Percentiles rank a stretch among this genome's conserved stretches.
Conservation (phyloP, 2,888 invertebrate genomes). For the Agrenia bidenticulata region DNA sequence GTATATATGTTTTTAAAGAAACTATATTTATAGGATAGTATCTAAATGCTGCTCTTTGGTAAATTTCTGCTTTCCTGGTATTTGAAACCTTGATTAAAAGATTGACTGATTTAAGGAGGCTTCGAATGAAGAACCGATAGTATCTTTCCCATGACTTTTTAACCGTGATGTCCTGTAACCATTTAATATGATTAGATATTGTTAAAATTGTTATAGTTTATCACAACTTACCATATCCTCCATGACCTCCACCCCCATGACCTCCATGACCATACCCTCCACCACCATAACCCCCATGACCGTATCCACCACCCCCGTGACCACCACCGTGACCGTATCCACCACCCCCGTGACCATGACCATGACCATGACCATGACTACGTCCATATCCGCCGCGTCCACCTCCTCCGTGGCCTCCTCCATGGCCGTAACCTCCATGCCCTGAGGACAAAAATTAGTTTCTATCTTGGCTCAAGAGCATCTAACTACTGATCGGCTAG, state of each 20-base stretch:
- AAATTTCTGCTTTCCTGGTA: too few relatives aligned
- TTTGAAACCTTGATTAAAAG: too few relatives aligned
- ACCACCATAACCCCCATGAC: conserved; percentile 5
- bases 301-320: conserved; percentile 7
- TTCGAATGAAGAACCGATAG: too few relatives aligned
- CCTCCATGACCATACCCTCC: conserved; percentile 19
- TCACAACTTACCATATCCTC: conserved; percentile 12
- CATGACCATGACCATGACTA: not conserved
- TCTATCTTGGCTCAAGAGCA: too few relatives aligned
- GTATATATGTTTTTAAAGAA: too few relatives aligned
- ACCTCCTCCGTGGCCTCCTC: not conserved
- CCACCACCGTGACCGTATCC: conserved; percentile 1
- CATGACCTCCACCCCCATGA: conserved; percentile 15
- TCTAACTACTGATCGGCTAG: not conserved
- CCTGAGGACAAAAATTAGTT: not conserved
- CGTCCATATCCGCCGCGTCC: not conserved
- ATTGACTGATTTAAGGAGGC: too few relatives aligned
- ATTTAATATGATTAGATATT: too few relatives aligned
- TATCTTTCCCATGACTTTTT: too few relatives aligned
- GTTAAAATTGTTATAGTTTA: too few relatives aligned
- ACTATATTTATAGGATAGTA: too few relatives aligned
- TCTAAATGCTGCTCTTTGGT: too few relatives aligned
- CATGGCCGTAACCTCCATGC: conserved; percentile 17
- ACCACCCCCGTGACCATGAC: conserved; percentile 2
- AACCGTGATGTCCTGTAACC: too few relatives aligned